Percentiles rank a stretch among this genome's conserved stretches.
phyloP scores from a whole-genome alignment of 2,888 invertebrate genomes.

The Homarus gammarus region DNA sequence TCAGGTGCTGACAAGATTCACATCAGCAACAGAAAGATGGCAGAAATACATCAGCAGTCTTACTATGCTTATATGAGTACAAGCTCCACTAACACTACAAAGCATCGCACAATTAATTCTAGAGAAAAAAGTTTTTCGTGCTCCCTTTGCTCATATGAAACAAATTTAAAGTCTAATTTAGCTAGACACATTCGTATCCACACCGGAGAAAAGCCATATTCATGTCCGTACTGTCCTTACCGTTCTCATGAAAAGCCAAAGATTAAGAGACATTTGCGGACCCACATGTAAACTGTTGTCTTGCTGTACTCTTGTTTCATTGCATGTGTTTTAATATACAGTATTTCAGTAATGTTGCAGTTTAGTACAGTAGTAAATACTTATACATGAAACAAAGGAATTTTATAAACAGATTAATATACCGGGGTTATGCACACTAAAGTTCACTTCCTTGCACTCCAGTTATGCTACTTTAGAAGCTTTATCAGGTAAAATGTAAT shows the following conservation, averaged over 20 bases:
- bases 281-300: neutral
- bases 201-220: constrained; percentile 59
- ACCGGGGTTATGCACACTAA: no score
- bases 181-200: constrained; percentile 57
- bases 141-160: constrained; percentile 56
- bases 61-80: neutral
- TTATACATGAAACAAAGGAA: no score
- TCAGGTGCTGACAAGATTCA: constrained; percentile 13
- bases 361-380: no score
- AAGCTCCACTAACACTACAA: neutral
- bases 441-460: no score
- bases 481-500: no score
- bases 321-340: neutral
- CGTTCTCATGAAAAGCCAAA: constrained; percentile 35
- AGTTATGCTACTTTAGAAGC: no score
- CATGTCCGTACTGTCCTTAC: constrained; percentile 62
- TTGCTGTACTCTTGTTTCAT: neutral
- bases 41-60: constrained; percentile 28
- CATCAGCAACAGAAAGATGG: constrained; percentile 29
- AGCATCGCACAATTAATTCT: neutral
- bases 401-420: no score
- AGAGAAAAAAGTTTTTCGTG: constrained; percentile 45
- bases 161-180: constrained; percentile 47
- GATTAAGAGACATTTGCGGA: constrained; percentile 31
- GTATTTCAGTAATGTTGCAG: no score